A percentile compares a stretch with the other conserved stretches of the same genome.
phyloP scores from a whole-genome alignment of 2,888 invertebrate genomes.

The Caprella mutica region DNA sequence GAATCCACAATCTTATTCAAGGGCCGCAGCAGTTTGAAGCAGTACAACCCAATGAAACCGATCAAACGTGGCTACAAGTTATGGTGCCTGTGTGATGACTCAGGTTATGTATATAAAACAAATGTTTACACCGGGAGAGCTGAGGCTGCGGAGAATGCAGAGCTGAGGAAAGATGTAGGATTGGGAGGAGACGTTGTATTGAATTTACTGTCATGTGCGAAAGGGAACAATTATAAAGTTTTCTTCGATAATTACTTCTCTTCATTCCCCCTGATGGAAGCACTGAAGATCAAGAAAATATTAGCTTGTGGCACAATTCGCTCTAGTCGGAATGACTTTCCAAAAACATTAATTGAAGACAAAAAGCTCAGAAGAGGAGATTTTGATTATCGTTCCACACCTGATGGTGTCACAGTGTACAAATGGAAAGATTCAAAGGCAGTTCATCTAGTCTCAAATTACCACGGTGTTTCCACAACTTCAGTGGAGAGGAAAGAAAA shows the following conservation, averaged over 20 bases:
- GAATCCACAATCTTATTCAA: constrained; percentile 37
- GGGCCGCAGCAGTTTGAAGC: constrained; percentile 26
- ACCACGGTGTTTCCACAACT: constrained; percentile 30
- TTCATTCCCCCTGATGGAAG: constrained; percentile 31
- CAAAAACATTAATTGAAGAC: constrained; percentile 22
- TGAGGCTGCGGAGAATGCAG: too few species aligned
- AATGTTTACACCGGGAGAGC: constrained; percentile 38
- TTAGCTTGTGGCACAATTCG: constrained; percentile 34
- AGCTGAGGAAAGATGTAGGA: constrained; percentile 34
- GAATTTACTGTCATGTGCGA: constrained; percentile 32
- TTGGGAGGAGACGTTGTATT: constrained; percentile 18
- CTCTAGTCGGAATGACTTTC: constrained; percentile 29
- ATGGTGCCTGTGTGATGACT: constrained; percentile 34
- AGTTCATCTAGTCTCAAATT: constrained; percentile 36
- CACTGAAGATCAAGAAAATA: constrained; percentile 30
- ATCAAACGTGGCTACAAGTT: constrained; percentile 36
- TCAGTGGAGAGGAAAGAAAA: constrained; percentile 27
- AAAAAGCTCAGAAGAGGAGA: constrained; percentile 35
- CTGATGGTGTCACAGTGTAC: constrained; percentile 29
- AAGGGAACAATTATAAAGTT: constrained; percentile 35
- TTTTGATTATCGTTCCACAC: constrained; percentile 29
- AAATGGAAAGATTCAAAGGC: constrained; percentile 37
- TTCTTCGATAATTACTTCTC: constrained; percentile 38
- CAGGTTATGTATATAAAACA: constrained; percentile 36
- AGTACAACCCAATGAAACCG: constrained; percentile 35